Conservation (phyloP, 2,797 vertebrate species). For the Helarctos malayanus region DNA sequence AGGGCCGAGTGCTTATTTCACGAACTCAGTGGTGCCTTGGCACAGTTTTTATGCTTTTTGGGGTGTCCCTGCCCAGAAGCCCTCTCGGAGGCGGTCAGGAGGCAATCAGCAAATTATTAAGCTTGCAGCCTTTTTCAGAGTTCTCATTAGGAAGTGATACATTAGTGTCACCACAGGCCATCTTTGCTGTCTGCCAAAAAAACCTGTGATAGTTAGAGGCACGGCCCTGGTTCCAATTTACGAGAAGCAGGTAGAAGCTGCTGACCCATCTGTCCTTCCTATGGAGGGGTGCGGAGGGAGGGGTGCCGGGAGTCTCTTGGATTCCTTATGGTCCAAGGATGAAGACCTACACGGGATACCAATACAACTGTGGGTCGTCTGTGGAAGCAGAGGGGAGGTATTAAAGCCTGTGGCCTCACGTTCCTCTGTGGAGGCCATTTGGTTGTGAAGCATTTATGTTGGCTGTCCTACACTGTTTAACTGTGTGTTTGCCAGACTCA, state of each 20-base stretch:
- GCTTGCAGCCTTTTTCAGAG: background rate
- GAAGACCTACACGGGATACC: background rate
- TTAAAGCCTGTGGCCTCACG: background rate
- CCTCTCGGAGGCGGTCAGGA: background rate
- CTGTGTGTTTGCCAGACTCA: background rate
- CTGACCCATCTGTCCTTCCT: slow-evolving; percentile 1
- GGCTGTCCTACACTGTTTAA: background rate
- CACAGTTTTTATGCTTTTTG: background rate
- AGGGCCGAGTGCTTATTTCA: background rate
- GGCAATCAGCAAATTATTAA: background rate
- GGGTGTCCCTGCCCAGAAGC: slow-evolving; percentile 14
- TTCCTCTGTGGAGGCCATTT: background rate
- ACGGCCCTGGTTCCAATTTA: background rate
- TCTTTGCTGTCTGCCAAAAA: background rate
- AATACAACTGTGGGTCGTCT: background rate
- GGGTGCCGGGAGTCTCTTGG: background rate
- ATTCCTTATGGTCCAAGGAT: background rate
- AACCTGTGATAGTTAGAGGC: background rate
- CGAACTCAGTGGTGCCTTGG: background rate
- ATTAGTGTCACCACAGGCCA: slow-evolving; percentile 26
- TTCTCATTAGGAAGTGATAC: background rate
- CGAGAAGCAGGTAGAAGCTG: background rate
- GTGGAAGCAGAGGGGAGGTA: background rate
- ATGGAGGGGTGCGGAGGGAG: background rate
- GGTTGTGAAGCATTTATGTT: background rate